Evolutionary conservation across 2,113 vertebrate genomes (phyloP), one percentile per base, ranked within the genome.

Genomic region (Rhinoptilus africanus): DNA sequence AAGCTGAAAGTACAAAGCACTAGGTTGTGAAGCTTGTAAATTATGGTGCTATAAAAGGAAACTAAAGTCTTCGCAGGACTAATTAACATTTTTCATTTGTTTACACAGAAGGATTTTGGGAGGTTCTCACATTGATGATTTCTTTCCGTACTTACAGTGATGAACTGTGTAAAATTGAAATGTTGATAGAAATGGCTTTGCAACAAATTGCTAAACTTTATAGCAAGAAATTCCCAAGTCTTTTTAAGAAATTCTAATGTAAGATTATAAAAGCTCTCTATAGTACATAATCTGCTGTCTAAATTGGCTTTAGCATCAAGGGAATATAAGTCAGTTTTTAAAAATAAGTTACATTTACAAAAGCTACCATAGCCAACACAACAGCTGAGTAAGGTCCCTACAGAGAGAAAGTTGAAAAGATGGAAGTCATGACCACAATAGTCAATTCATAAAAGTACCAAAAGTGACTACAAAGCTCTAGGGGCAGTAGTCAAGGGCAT

Each of bases 61-160:
- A 76, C 20, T 15, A 41, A 85, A 56, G 11, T 45, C 64, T 96
- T 90, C 85, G n/a, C 19, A 88, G 62, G 51, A 63, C n/a, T 77
- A 93, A 85, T 85, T 96, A 90, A 67, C 27, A 71, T 92, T 90
- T 92, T 88, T 85, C 62, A 82, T 72, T 85, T n/a, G 51, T 90
- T 90, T 95, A 50, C 5, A 54, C 21, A 32, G 41, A 85, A 75
- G 9, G 28, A 88, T 92, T 87, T 59, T 12, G 24, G 12, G 47
- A 67, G 9, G 12, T 74, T 96, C 35, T 87, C 41, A 60, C 59
- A 77, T 7, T 77, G 47, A 64, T 77, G 21, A 56, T 78, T 92
- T 95, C 24, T 89, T 11, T 50, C 24, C 8, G 3, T 82, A 54
- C 17, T 63, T 88, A 67, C 19, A 71, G 3, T 50, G 47, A 88